phyloP scores from a whole-genome alignment of 2,888 invertebrate species.

The Hipparchia semele region DNA sequence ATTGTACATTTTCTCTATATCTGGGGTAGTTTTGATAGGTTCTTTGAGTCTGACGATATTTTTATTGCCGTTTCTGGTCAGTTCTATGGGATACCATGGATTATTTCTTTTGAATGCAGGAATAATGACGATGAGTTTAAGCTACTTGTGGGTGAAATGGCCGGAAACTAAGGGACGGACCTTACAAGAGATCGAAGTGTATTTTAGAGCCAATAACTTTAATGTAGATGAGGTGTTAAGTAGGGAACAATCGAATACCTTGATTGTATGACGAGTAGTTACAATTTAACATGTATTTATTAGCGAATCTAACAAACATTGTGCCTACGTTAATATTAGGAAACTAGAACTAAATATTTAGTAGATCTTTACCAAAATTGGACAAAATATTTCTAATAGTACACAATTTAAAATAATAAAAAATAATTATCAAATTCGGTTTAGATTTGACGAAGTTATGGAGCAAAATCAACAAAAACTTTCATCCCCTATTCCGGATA shows the following conservation, averaged over 20 bases:
- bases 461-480: no score
- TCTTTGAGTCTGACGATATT: conserved; percentile 3
- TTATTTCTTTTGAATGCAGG: conserved; percentile 17
- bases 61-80: conserved; percentile 14
- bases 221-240: conserved; percentile 15
- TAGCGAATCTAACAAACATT: no score
- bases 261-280: not conserved
- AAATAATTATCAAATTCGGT: no score
- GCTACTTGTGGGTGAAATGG: not conserved
- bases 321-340: no score
- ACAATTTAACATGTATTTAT: not conserved
- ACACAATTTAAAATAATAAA: no score
- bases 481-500: no score
- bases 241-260: conserved; percentile 24
- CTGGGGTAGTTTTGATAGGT: conserved; percentile 7
- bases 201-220: conserved; percentile 42
- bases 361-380: no score
- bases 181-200: conserved; percentile 46
- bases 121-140: conserved; percentile 16
- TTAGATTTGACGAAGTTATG: no score
- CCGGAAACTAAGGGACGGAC: conserved; percentile 30
- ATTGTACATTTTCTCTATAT: conserved; percentile 20
- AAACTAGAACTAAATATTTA: no score
- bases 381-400: no score
- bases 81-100: conserved; percentile 1